phyloP scores from a whole-genome alignment of 2,888 invertebrate genomes.

The Dryobotodes eremita region DNA sequence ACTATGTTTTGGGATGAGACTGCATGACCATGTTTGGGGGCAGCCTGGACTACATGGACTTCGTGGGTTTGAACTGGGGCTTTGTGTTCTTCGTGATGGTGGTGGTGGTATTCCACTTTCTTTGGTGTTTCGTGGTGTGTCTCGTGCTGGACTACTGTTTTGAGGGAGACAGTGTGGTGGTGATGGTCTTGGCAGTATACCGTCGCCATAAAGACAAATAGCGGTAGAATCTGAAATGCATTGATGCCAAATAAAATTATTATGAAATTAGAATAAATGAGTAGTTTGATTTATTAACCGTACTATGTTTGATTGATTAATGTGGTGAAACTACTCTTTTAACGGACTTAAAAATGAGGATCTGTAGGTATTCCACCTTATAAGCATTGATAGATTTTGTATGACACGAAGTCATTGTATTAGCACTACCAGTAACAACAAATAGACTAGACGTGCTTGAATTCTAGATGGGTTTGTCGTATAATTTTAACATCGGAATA shows the following conservation, averaged over 20 bases:
- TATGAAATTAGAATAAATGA: neutral
- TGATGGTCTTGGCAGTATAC: slow-evolving; percentile 74
- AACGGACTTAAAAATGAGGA: neutral
- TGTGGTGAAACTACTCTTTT: neutral
- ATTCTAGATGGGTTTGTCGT: slow-evolving; percentile 13
- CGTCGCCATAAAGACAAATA: slow-evolving; percentile 67
- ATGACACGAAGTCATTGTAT: slow-evolving; percentile 12
- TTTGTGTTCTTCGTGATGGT: slow-evolving; percentile 32
- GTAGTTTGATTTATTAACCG: neutral
- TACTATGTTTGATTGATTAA: neutral
- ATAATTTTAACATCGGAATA: slow-evolving; percentile 36
- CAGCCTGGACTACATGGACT: slow-evolving; percentile 42
- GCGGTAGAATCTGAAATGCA: slow-evolving; percentile 69
- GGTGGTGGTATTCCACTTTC: slow-evolving; percentile 62
- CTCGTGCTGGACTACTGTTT: slow-evolving; percentile 76
- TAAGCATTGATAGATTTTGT: neutral
- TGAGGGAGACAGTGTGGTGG: slow-evolving; percentile 67
- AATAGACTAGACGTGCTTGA: slow-evolving; percentile 32
- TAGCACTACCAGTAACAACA: slow-evolving; percentile 10
- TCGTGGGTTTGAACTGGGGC: slow-evolving; percentile 36
- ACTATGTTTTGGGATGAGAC: slow-evolving; percentile 76
- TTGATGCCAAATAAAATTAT: neutral
- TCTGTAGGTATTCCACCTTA: neutral
- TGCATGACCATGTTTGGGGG: slow-evolving; percentile 68
- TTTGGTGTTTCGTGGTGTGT: slow-evolving; percentile 76